Evolutionary conservation across 2,797 vertebrate species (phyloP), one percentile per base, ranked within the genome.

Genomic region (Acanthurus lineatus): DNA sequence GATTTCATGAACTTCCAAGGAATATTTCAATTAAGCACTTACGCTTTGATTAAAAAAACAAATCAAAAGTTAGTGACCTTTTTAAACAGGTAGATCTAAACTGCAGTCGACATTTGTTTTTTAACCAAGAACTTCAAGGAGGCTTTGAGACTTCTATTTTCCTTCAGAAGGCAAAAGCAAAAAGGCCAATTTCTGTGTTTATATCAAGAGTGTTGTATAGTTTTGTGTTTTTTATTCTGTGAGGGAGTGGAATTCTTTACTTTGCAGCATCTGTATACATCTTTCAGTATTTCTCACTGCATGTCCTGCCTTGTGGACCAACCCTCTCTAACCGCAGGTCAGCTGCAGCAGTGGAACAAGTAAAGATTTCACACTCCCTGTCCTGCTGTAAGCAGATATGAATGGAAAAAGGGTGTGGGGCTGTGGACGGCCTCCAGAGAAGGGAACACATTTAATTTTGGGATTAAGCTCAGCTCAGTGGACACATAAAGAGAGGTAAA

Each of bases 291-390:
- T 79, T 79, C 68, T 78, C 47, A 45, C 28, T 57, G 28, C 45
- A 25, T 77, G 66, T 42, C 73, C 17, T 44, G 51, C 51, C 38
- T 38, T 61, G 19, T 57, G 48, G 44, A 68, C 63, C 60, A 22
- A 57, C 32, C 40, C 66, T 57, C 42, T 59, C 45, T 63, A 58
- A 25, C 53, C 77, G 64, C 77, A 71, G 76, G 66, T 85, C 79
- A 73, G 89, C 86, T 71, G 75, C 70, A 71, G 64, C 66, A 69
- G 60, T 84, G 60, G 76, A 83, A 84, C 85, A 86, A 84, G 77
- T 78, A 9, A 57, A 79, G 54, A 90, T 88, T 91, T 88, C 82
- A 88, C 81, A 83, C 58, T 79, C 67, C 62, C 67, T 68, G 69
- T 82, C 45, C 73, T 85, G 76, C 76, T 85, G 70, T 77, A 79